Conservation (phyloP, 2,797 vertebrate species). For the Rhinichthys osculus region DNA sequence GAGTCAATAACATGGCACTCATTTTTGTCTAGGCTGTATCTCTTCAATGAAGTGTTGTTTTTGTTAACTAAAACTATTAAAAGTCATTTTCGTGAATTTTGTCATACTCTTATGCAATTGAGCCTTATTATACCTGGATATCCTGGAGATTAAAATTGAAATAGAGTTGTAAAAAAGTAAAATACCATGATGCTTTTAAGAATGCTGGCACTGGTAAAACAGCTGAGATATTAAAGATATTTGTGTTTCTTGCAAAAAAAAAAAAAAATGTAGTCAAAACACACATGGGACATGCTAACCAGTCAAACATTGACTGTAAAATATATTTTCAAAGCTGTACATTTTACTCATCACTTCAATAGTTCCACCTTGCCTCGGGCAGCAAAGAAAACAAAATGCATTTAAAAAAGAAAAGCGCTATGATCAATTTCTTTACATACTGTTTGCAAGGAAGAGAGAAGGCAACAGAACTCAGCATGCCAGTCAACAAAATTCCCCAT, state of each 20-base stretch:
- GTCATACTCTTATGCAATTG: too few relatives aligned
- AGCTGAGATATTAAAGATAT: not conserved
- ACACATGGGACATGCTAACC: not conserved
- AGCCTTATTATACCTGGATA: too few relatives aligned
- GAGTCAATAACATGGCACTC: not conserved
- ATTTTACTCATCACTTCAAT: conserved; percentile 5
- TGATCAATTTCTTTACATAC: not conserved
- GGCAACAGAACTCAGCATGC: conserved; percentile 11
- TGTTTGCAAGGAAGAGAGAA: not conserved
- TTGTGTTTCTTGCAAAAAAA: not conserved
- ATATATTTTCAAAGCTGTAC: not conserved
- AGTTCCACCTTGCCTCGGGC: conserved; percentile 25
- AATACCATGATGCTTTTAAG: not conserved
- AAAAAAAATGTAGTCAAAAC: not conserved
- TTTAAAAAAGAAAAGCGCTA: not conserved
- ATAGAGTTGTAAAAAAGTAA: not conserved
- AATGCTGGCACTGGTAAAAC: not conserved
- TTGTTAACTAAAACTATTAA: too few relatives aligned
- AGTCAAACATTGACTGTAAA: not conserved
- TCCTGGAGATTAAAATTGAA: too few relatives aligned
- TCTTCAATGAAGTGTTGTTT: too few relatives aligned
- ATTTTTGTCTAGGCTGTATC: not conserved
- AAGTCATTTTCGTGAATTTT: too few relatives aligned
- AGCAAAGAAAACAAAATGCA: not conserved
- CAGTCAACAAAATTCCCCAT: conserved; percentile 32